A percentile compares a stretch with the other conserved stretches of the same genome.
Evolutionary conservation across 2,888 invertebrate genomes (phyloP).

Genomic region (Pseudococcus jackbeardsleyi): DNA sequence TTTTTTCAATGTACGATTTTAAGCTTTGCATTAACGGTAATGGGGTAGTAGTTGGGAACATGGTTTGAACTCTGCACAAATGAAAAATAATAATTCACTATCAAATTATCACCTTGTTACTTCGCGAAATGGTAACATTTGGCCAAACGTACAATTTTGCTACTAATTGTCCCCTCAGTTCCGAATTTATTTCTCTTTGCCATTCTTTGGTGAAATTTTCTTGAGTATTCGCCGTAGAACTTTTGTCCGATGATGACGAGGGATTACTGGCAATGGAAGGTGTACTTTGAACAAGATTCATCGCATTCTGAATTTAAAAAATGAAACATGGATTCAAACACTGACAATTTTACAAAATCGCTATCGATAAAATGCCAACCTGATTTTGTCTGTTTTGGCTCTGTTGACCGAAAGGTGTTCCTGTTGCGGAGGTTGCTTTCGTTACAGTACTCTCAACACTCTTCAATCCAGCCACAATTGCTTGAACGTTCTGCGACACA

Average conservation of each 20-base stretch:
- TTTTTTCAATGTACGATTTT: constrained; percentile 97
- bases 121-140: not conserved
- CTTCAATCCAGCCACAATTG: not conserved
- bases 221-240: constrained; percentile 76
- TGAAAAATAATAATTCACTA: not conserved
- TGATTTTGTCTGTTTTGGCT: not conserved
- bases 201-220: constrained; percentile 87
- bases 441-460: not conserved
- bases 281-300: not conserved
- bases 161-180: constrained; percentile 97
- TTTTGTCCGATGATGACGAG: constrained; percentile 69
- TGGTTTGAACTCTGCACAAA: constrained; percentile 88
- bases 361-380: not conserved
- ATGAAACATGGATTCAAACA: not conserved
- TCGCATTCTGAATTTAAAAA: not conserved
- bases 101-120: not conserved
- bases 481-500: not conserved
- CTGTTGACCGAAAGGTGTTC: not conserved
- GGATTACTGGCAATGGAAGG: not conserved
- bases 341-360: not conserved
- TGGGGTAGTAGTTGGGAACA: constrained; percentile 98
- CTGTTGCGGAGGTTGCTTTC: not conserved
- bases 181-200: constrained; percentile 96
- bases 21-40: constrained; percentile 91
- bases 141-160: constrained; percentile 86